These are phyloP conservation scores for Unio pictorum DNA, from an alignment of 2,888 invertebrate species.

Conservation along the genomic window DNA sequence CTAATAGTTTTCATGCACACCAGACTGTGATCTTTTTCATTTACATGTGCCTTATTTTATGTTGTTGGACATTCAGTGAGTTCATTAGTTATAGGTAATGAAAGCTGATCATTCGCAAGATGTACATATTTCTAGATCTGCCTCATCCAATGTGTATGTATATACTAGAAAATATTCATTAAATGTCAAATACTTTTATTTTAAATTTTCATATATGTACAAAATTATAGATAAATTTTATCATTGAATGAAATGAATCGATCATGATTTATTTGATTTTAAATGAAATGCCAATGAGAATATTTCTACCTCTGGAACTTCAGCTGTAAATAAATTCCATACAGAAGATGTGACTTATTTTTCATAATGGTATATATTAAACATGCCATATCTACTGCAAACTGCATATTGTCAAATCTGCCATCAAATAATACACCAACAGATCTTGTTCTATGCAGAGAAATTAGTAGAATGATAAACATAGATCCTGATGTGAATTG, in stretches of 20 bases:
- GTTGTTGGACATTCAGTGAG: slow-evolving; percentile 5
- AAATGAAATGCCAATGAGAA: slow-evolving; percentile 4
- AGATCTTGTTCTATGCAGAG: no score
- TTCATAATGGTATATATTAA: no score
- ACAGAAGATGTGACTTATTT: no score
- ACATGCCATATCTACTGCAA: no score
- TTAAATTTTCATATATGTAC: slow-evolving; percentile 11
- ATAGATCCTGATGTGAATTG: no score
- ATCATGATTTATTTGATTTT: background rate
- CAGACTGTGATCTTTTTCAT: slow-evolving; percentile 26
- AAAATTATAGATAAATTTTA: slow-evolving; percentile 3
- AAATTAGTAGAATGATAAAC: no score
- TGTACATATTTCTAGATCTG: background rate
- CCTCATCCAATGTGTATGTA: slow-evolving; percentile 4
- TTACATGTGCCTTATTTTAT: slow-evolving; percentile 45
- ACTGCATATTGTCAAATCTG: no score
- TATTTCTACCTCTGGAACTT: slow-evolving; percentile 47
- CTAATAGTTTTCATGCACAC: slow-evolving; percentile 7
- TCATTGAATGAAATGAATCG: background rate
- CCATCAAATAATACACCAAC: no score
- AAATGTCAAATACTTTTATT: background rate
- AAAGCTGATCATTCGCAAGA: slow-evolving; percentile 4
- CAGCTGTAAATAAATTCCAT: slow-evolving; percentile 33
- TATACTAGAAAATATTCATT: background rate
- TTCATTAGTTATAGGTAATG: slow-evolving; percentile 6